Percentiles rank a stretch among this genome's conserved stretches.
Conservation (phyloP, 1,140 invertebrate genomes). For the Archegozetes longisetosus region DNA sequence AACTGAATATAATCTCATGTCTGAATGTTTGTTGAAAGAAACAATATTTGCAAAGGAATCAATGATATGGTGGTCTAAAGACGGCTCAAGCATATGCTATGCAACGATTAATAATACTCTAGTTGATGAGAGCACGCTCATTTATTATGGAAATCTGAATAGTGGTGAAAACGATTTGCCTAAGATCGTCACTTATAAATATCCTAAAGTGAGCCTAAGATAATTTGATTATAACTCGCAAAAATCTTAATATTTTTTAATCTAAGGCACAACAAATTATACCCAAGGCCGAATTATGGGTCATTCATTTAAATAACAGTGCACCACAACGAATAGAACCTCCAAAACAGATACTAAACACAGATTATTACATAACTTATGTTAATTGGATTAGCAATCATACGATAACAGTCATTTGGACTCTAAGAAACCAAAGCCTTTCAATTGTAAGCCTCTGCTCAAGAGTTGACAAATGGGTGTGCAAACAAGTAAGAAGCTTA, state of each 20-base stretch:
- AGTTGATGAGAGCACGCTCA: conserved; percentile 18
- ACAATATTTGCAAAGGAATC: not conserved
- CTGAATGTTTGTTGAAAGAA: too few relatives aligned
- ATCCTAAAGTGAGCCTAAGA: not conserved
- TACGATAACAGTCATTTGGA: conserved; percentile 13
- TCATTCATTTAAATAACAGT: not conserved
- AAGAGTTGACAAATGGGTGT: not conserved
- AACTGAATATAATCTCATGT: too few relatives aligned
- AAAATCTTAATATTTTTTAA: too few relatives aligned
- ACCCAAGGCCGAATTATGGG: not conserved
- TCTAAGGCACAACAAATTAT: conserved; percentile 5
- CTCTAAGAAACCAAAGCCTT: conserved; percentile 8
- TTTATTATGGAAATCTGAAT: conserved; percentile 15
- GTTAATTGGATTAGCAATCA: conserved; percentile 10
- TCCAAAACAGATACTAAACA: conserved; percentile 3
- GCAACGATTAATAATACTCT: conserved; percentile 27
- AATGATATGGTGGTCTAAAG: conserved; percentile 27
- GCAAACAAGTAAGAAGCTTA: conserved; percentile 1
- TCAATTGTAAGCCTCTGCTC: conserved; percentile 8
- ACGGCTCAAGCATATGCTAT: conserved; percentile 26
- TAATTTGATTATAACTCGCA: not conserved
- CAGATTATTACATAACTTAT: conserved; percentile 12
- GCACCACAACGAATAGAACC: not conserved
- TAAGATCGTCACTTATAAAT: not conserved
- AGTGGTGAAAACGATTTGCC: not conserved